Evolutionary conservation across 1,140 invertebrate genomes (phyloP).

Genomic region (Atta colombica): DNA sequence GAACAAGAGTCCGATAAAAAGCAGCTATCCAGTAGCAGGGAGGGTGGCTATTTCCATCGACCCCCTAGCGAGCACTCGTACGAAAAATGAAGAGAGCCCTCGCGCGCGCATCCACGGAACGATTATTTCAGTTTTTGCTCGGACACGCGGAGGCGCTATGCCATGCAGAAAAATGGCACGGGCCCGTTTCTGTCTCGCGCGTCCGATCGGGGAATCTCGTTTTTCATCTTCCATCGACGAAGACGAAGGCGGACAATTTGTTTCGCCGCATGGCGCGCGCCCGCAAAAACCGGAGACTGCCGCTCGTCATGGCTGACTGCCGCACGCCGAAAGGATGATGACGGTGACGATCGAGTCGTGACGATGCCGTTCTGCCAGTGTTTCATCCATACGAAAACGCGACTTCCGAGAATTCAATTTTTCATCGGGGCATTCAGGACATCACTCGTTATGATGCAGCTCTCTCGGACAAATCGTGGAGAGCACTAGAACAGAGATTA

Average conservation of each 20-base stretch:
- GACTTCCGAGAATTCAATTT: slow-evolving; percentile 54
- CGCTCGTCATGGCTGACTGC: slow-evolving; percentile 55
- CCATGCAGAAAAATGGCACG: slow-evolving; percentile 67
- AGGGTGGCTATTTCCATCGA: slow-evolving; percentile 70
- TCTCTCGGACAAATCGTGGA: slow-evolving; percentile 20
- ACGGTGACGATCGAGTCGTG: slow-evolving; percentile 44
- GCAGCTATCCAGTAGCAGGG: slow-evolving; percentile 51
- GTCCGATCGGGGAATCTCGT: slow-evolving; percentile 66
- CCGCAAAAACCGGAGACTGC: slow-evolving; percentile 59
- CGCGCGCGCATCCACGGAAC: slow-evolving; percentile 28
- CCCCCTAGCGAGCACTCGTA: slow-evolving; percentile 44
- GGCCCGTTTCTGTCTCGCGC: slow-evolving; percentile 31
- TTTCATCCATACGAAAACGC: slow-evolving; percentile 5
- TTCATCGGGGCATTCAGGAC: slow-evolving; percentile 47
- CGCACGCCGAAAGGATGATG: slow-evolving; percentile 71
- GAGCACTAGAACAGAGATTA: not conserved
- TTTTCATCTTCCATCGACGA: slow-evolving; percentile 55
- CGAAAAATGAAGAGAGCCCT: slow-evolving; percentile 69
- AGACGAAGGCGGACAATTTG: slow-evolving; percentile 63
- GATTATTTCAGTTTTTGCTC: slow-evolving; percentile 74
- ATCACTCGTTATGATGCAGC: slow-evolving; percentile 45
- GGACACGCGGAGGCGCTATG: slow-evolving; percentile 4
- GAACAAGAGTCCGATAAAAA: slow-evolving; percentile 31
- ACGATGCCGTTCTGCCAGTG: slow-evolving; percentile 52
- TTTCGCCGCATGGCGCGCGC: slow-evolving; percentile 52